Conservation (phyloP, 2,888 invertebrate species). For the Habroteleia sp. region DNA sequence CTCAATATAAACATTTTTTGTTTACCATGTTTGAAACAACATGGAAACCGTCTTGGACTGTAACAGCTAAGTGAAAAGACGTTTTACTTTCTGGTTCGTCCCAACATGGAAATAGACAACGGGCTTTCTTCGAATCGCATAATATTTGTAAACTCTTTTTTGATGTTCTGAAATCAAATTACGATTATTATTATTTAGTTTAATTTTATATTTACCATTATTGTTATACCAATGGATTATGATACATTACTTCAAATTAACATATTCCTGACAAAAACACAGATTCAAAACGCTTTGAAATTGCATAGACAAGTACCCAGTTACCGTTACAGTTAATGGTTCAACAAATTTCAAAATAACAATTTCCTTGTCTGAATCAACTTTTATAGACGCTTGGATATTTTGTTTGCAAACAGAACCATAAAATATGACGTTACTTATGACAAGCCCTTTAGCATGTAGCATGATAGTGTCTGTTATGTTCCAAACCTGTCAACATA, state of each 20-base stretch:
- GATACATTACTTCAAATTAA: no score
- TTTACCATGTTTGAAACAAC: constrained; percentile 1
- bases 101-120: constrained; percentile 4
- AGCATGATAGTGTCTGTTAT: no score
- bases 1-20: background rate
- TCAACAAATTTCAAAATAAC: background rate
- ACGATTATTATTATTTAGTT: no score
- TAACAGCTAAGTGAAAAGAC: constrained; percentile 3
- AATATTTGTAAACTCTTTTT: background rate
- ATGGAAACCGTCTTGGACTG: background rate
- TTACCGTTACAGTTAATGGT: background rate
- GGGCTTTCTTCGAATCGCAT: background rate
- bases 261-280: background rate
- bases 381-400: no score
- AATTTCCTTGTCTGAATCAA: no score
- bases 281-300: background rate
- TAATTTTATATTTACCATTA: no score
- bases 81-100: background rate
- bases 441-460: no score
- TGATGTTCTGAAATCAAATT: no score
- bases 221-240: no score
- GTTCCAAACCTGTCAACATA: no score
- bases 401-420: no score
- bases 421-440: no score
- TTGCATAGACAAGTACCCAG: background rate